A percentile compares a stretch with the other conserved stretches of the same genome.
Conservation (phyloP, 2,113 vertebrate genomes). For the Sterrhoptilus dennistouni region DNA sequence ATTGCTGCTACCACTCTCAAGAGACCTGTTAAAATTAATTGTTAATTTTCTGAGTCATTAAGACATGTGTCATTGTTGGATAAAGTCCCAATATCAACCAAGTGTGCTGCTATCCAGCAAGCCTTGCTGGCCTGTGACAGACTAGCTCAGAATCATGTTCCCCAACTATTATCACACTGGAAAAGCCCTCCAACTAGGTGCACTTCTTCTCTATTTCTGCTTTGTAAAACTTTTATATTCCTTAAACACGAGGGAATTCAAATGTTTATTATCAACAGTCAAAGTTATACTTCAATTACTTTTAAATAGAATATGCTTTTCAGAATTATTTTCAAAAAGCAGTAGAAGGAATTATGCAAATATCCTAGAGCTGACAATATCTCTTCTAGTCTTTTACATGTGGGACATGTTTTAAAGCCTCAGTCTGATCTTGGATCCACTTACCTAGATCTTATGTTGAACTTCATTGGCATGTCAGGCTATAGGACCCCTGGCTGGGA, state of each 20-base stretch:
- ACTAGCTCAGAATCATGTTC: neutral
- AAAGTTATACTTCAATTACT: neutral
- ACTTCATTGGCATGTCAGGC: neutral
- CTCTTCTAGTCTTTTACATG: neutral
- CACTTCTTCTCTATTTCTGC: neutral
- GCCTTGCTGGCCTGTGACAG: neutral
- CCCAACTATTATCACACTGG: neutral
- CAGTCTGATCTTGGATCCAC: neutral
- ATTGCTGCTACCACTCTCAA: neutral
- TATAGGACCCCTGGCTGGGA: neutral
- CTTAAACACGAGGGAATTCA: neutral
- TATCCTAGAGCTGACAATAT: neutral
- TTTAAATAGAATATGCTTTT: neutral
- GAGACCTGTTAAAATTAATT: neutral
- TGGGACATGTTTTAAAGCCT: neutral
- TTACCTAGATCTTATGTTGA: neutral
- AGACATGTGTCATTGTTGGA: rapidly evolving
- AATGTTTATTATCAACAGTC: neutral
- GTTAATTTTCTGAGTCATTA: neutral
- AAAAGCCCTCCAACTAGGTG: neutral
- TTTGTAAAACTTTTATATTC: neutral
- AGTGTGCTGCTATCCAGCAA: neutral
- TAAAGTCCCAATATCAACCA: neutral
- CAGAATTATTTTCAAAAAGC: neutral
- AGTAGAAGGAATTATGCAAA: neutral